Conservation (phyloP, 1,140 invertebrate species). For the Nixonia krombeini region DNA sequence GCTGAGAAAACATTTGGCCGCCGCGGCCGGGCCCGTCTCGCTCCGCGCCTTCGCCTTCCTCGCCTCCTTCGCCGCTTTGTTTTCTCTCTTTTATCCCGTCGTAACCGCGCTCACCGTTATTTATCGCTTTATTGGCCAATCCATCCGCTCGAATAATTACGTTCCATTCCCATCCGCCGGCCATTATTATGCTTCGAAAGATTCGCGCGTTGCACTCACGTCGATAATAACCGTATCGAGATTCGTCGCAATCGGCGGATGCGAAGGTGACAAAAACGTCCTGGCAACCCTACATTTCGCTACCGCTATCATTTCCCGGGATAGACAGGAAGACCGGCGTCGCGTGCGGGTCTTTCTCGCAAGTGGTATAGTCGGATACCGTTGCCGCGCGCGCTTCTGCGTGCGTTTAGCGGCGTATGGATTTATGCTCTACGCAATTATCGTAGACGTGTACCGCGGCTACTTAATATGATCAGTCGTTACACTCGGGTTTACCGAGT, state of each 20-base stretch:
- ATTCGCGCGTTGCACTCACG: background rate
- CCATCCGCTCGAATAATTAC: background rate
- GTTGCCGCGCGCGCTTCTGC: conserved; percentile 32
- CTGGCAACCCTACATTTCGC: too few relatives aligned
- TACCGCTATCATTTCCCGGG: too few relatives aligned
- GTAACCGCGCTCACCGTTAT: too few relatives aligned
- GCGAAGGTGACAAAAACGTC: too few relatives aligned
- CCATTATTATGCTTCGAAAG: background rate
- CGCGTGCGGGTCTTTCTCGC: too few relatives aligned
- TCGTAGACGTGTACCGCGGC: conserved; percentile 45
- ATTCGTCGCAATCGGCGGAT: too few relatives aligned
- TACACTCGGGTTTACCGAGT: conserved; percentile 46
- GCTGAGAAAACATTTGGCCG: conserved; percentile 31
- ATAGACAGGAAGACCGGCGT: too few relatives aligned
- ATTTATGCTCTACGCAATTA: conserved; percentile 61
- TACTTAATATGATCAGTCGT: conserved; percentile 58
- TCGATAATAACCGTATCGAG: conserved; percentile 5
- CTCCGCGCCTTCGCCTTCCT: background rate
- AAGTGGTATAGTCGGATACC: conserved; percentile 5
- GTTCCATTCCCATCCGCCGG: background rate
- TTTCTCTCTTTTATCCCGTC: too few relatives aligned
- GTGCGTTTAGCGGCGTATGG: conserved; percentile 49
- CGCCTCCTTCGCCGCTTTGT: too few relatives aligned
- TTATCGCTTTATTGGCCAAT: conserved; percentile 5
- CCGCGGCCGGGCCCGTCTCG: background rate